Base-by-base conservation (phyloP, 2,888 invertebrate species). In the Craniophora ligustri region DNA sequence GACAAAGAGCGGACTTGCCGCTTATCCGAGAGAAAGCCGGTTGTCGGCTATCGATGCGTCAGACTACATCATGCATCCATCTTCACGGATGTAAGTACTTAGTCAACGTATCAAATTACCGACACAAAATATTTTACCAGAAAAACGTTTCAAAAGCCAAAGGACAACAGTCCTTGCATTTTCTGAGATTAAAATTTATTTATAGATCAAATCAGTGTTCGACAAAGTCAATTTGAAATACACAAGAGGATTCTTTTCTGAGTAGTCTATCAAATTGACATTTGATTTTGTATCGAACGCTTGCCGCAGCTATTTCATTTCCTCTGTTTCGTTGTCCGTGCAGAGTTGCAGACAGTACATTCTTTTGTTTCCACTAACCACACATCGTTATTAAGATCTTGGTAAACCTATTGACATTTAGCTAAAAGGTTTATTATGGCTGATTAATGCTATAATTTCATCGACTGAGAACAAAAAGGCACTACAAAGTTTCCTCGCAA, bases 401-500 rank as follows among this genome's bases (percentile, higher is more conserved):
- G 78, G 81, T 84, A 86, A 88, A 84, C 88, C 87, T 90, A 91
- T 88, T 90, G 89, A 91, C 89, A 86, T 89, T 88, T 86, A 84
- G 86, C 87, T 90, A 89, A 91, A 89, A 91, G 88, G 87, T 89
- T 89, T 86, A 90, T 92, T 90, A 90, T 78, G 75, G 73, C 82
- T 90, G 91, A 92, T 88, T 88, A 89, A 90, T 92, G 87, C 78
- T 79, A 87, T 88, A 89, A 91, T 91, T 89, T 86, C 81, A 87
- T 84, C 75, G 81, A 84, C 82, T 79, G 81, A 70, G 79, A 78
- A 80, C 80, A 86, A 84, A 84, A 89, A 88, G 88, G 86, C 85
- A 86, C 87, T 87, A 88, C 87, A 83, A 84, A 84, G 81, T 81
- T 82, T 87, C 86, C 84, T 81, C 81, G 79, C 23, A 32, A 28